phyloP scores from a whole-genome alignment of 2,888 invertebrate genomes.

The Aspidiotus rigidus region DNA sequence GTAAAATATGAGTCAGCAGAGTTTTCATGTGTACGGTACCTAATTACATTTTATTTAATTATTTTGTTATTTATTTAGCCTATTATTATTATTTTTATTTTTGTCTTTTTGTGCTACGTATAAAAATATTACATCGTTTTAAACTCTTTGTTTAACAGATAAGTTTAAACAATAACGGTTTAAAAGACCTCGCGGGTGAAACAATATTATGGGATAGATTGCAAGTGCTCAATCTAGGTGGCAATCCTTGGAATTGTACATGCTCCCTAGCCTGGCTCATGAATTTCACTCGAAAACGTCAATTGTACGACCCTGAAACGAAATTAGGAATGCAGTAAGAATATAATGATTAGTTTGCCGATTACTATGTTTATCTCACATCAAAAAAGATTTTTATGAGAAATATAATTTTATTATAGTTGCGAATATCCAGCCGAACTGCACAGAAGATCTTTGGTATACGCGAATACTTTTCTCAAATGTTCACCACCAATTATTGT shows the following conservation, averaged over 20 bases:
- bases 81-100: too few relatives aligned
- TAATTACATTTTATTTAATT: too few relatives aligned
- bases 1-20: too few relatives aligned
- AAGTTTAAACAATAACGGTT: conserved; percentile 23
- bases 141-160: conserved; percentile 8
- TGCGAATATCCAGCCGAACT: conserved; percentile 12
- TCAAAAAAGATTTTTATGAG: neutral
- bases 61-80: too few relatives aligned
- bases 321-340: conserved; percentile 23
- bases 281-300: conserved; percentile 18
- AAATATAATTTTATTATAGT: neutral
- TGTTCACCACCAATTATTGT: neutral
- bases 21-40: too few relatives aligned
- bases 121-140: too few relatives aligned
- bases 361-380: neutral
- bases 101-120: too few relatives aligned
- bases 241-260: conserved; percentile 55
- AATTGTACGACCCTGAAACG: conserved; percentile 14
- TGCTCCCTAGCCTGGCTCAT: conserved; percentile 53
- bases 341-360: neutral
- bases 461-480: neutral
- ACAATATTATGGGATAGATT: conserved; percentile 34
- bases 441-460: neutral
- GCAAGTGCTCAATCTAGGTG: conserved; percentile 49
- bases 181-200: conserved; percentile 22